Conservation (phyloP, 2,888 invertebrate genomes). For the Watsonalla cultraria region DNA sequence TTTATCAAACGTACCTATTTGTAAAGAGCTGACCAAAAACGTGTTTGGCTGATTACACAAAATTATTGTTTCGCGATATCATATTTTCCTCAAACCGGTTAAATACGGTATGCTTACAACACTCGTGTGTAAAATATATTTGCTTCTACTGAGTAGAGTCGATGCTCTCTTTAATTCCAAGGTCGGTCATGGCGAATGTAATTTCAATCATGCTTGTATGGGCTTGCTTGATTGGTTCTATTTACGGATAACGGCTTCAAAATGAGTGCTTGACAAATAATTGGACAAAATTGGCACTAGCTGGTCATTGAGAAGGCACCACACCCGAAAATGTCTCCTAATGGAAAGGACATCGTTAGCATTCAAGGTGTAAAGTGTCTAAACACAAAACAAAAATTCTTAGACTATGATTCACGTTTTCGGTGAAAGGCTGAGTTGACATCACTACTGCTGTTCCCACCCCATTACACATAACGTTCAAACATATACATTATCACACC, state of each 20-base stretch:
- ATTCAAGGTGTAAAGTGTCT: not conserved
- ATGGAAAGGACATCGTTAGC: too few relatives aligned
- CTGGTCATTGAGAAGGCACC: too few relatives aligned
- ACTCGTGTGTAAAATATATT: conserved; percentile 22
- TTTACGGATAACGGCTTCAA: too few relatives aligned
- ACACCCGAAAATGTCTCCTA: too few relatives aligned
- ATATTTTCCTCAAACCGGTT: conserved; percentile 1
- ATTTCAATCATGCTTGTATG: too few relatives aligned
- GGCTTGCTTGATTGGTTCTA: too few relatives aligned
- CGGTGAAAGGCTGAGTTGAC: not conserved
- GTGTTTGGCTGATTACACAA: not conserved
- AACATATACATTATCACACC: too few relatives aligned
- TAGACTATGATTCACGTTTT: not conserved
- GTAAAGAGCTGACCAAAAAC: not conserved
- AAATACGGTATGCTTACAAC: not conserved
- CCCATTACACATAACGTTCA: too few relatives aligned
- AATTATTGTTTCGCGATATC: not conserved
- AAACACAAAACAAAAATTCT: not conserved
- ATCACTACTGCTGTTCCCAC: not conserved
- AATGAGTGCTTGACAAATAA: too few relatives aligned
- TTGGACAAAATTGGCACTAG: too few relatives aligned
- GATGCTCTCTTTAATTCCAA: conserved; percentile 32
- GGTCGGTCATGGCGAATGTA: conserved; percentile 21
- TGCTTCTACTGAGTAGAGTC: conserved; percentile 30
- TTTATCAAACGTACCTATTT: not conserved